phyloP scores from a whole-genome alignment of 2,113 vertebrate genomes.

The Pungitius pungitius region DNA sequence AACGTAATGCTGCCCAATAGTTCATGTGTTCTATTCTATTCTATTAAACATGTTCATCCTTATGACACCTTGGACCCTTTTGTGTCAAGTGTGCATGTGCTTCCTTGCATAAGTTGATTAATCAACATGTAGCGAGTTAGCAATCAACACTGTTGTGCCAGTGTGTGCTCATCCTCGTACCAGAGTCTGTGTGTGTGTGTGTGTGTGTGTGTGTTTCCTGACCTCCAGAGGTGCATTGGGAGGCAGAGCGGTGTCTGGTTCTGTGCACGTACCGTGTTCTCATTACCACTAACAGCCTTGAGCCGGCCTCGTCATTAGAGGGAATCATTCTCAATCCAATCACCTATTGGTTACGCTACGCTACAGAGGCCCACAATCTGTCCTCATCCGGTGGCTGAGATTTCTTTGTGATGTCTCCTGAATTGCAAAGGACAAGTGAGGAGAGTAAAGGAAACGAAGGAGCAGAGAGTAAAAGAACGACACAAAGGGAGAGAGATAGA shows the following conservation, averaged over 20 bases:
- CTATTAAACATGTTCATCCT: neutral
- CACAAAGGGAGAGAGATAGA: neutral
- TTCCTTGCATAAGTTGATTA: conserved; percentile 4
- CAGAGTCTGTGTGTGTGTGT: conserved; percentile 17
- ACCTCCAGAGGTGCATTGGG: conserved; percentile 52
- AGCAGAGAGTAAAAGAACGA: neutral
- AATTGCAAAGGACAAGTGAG: conserved; percentile 59
- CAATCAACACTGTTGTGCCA: neutral
- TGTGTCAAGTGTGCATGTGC: neutral
- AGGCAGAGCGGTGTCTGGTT: conserved; percentile 50
- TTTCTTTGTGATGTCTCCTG: conserved; percentile 60
- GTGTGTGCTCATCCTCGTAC: conserved; percentile 48
- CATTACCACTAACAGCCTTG: conserved; percentile 79
- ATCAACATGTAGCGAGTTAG: conserved; percentile 21
- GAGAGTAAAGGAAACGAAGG: neutral
- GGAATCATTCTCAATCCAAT: conserved; percentile 79
- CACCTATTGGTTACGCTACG: conserved; percentile 71
- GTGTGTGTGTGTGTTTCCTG: conserved; percentile 24
- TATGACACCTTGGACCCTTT: neutral
- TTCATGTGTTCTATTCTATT: neutral
- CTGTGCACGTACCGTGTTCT: conserved; percentile 71
- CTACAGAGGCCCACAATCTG: conserved; percentile 68
- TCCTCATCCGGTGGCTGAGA: conserved; percentile 65
- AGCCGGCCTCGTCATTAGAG: conserved; percentile 76
- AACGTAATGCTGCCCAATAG: neutral